These are phyloP conservation scores for Thaumetopoea pityocampa DNA, from an alignment of 1,140 invertebrate species.

Conservation along the genomic window DNA sequence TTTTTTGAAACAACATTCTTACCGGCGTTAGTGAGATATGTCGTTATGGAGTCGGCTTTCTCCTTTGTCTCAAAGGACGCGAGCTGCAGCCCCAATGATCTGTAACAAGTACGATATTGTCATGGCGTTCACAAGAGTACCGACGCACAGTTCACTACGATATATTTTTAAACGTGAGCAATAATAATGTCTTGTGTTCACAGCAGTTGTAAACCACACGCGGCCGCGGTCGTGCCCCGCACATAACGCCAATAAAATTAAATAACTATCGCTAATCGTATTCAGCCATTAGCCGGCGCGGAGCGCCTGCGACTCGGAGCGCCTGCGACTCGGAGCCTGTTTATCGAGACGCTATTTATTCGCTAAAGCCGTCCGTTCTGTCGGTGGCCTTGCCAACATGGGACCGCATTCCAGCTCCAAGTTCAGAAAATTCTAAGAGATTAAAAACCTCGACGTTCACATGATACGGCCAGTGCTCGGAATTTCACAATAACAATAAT, in stretches of 20 bases:
- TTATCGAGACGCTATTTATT: constrained; percentile 62
- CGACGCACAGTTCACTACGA: no score
- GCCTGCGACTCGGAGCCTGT: constrained; percentile 38
- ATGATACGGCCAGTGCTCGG: not conserved
- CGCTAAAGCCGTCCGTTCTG: constrained; percentile 41
- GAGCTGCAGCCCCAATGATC: constrained; percentile 88
- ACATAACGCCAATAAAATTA: constrained; percentile 47
- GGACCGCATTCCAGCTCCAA: constrained; percentile 53
- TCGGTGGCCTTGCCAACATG: constrained; percentile 40
- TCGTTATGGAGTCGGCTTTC: constrained; percentile 88
- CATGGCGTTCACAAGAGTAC: not conserved
- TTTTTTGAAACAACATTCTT: constrained; percentile 7
- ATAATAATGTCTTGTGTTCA: no score
- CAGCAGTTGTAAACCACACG: no score
- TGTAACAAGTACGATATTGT: constrained; percentile 35
- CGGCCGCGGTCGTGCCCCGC: not conserved
- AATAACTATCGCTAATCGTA: constrained; percentile 50
- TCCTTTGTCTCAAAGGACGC: constrained; percentile 90
- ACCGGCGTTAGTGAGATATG: constrained; percentile 88
- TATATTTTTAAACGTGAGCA: no score
- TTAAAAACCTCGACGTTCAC: constrained; percentile 38
- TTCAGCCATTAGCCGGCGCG: constrained; percentile 46
- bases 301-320: constrained; percentile 31
- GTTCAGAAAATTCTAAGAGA: constrained; percentile 46
- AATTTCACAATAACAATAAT: no score